A percentile compares a stretch with the other conserved stretches of the same genome.
Conservation (phyloP, 2,888 invertebrate species). For the Leucoptera coffeella region DNA sequence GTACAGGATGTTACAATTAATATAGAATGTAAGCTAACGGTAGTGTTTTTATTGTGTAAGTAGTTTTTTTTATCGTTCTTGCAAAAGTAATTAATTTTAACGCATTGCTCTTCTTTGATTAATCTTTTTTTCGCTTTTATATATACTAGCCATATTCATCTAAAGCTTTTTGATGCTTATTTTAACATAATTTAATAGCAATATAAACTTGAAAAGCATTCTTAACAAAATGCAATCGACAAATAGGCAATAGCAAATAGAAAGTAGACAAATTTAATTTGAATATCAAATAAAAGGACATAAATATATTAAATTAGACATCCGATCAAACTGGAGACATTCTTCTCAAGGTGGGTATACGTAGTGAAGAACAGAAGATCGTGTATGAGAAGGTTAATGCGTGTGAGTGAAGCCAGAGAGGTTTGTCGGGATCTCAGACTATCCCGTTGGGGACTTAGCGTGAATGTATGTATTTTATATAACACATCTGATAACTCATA, state of each 20-base stretch:
- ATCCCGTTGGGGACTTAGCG: background rate
- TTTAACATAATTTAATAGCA: too few species aligned
- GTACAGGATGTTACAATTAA: conserved; percentile 19
- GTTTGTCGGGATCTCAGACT: background rate
- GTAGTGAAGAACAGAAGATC: too few species aligned
- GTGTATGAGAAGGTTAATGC: too few species aligned
- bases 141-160: background rate
- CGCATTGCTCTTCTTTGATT: too few species aligned
- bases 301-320: background rate
- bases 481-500: background rate
- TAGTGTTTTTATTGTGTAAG: too few species aligned
- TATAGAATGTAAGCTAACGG: too few species aligned
- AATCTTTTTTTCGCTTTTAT: background rate
- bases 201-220: background rate
- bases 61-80: too few species aligned
- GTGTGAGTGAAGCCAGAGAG: too few species aligned
- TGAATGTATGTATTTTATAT: too few species aligned
- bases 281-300: background rate
- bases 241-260: background rate
- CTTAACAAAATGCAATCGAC: background rate
- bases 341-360: too few species aligned
- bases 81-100: too few species aligned
- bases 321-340: background rate
- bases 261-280: background rate
- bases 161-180: background rate